Evolutionary conservation across 2,113 vertebrate species (phyloP), one percentile per base, ranked within the genome.

Genomic region (Cochlearius cochlearius): DNA sequence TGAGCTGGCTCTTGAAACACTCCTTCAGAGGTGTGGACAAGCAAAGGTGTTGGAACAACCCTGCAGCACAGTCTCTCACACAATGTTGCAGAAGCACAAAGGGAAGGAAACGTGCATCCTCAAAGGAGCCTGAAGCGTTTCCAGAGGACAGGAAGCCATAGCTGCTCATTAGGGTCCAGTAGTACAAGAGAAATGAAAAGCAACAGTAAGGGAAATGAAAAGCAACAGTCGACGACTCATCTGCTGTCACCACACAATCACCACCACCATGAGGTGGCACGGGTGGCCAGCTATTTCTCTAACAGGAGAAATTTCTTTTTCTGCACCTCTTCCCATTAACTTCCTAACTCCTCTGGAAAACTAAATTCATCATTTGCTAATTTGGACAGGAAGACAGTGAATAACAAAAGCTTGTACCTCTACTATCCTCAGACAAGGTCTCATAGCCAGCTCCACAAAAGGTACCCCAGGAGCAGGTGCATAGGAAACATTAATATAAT

Each of bases 91-190:
- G 79, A 64, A 62, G 56, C 34, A 55, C 26, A 29, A 50, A 38
- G 26, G 59, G 50, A 90, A 79, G 38, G 64, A 77, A 84, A 76
- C 1, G 3, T 0, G 0, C 7, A 32, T 19, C 30, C 62, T 43
- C 71, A 25, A 50, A 73, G 63, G 38, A 62, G 32, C 13, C 39
- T 0, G 0, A 67, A 53, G 73, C 4, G 0, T 18, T 85, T 86
- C 52, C 52, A 81, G 64, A 43, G 63, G 38, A 73, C 58, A 50
- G 45, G 32, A 88, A 73, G 23, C 36, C 0, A 0, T 2, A 21
- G 27, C 43, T 75, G n/a, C 19, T 93, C 5, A 0, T 52, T 36
- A 64, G n/a, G 21, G 34, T 12, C 56, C 74, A 49, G 20, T 1
- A 75, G 38, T 9, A n/a, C 22, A 50, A 63, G 32, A 68, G 43